Evolutionary conservation across 2,113 vertebrate genomes (phyloP), one percentile per base, ranked within the genome.

Genomic region (Heliornis fulica): DNA sequence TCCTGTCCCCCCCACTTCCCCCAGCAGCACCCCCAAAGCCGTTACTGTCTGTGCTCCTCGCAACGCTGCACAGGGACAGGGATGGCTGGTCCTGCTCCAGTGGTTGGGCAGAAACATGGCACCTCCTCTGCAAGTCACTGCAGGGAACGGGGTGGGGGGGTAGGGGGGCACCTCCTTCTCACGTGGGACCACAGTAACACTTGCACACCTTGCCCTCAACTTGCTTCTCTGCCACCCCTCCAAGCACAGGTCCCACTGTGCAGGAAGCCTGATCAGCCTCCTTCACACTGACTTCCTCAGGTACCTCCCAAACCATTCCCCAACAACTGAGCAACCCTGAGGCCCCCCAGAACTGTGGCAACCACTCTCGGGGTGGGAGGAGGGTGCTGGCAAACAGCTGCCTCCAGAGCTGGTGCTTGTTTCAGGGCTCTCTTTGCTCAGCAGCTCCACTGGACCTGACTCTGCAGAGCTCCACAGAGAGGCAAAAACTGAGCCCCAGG

Each of bases 171-270:
- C 11, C 18, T 31, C 53, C 38, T 56, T 10, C 43, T 57, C 60
- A n/a, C 2, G 3, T 28, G 38, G 1, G 2, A 40, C n/a, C 59
- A 21, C 5, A 29, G 7, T 3, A 13, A 53, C 17, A 61, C 50
- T 51, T 36, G 28, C 1, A 0, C 80, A 36, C 31, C 51, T 31
- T 17, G 15, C 28, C 13, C 15, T 87, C 59, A 32, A 41, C 38
- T 64, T 17, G 14, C 20, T n/a, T 43, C 41, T 61, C 69, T 80
- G 56, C 68, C 48, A 38, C 28, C 40, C 40, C 28, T 60, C 32
- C 57, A 80, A 29, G 43, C 38, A 46, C 61, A 70, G 31, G 26
- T 70, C 43, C 29, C n/a, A 22, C 40, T 36, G 31, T 54, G 34
- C 34, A 65, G 31, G n/a, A 64, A 54, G 9, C 9, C 4, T 38